A percentile compares a stretch with the other conserved stretches of the same genome.
Conservation (phyloP, 2,797 vertebrate genomes). For the Moxostoma hubbsi region DNA sequence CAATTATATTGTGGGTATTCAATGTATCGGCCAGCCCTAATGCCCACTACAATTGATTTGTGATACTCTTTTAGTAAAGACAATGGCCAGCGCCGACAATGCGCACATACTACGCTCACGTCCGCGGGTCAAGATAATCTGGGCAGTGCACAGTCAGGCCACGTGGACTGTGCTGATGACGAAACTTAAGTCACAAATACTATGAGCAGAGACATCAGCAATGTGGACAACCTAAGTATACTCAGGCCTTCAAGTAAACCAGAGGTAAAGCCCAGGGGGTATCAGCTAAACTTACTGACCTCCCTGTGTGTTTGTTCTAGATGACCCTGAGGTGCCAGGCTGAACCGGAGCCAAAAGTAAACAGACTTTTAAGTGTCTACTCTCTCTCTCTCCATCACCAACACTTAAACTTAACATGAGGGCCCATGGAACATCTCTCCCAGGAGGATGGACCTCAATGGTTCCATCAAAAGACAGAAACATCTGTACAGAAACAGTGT, state of each 20-base stretch:
- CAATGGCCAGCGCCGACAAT: too few relatives aligned
- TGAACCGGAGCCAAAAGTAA: conserved; percentile 1
- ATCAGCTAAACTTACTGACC: conserved; percentile 36
- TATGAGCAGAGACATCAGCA: too few relatives aligned
- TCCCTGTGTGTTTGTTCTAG: conserved; percentile 46
- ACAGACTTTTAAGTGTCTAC: conserved; percentile 22
- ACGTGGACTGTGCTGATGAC: too few relatives aligned
- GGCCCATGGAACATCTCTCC: conserved; percentile 5
- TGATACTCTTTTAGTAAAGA: too few relatives aligned
- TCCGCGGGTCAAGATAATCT: too few relatives aligned
- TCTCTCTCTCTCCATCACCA: background rate
- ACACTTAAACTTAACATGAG: conserved; percentile 3
- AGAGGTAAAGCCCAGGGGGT: conserved; percentile 19
- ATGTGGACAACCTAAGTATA: too few relatives aligned
- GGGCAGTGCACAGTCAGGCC: too few relatives aligned
- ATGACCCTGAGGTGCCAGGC: conserved; percentile 25
- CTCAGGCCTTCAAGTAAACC: conserved; percentile 3
- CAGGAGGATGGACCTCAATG: background rate
- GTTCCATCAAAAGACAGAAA: conserved; percentile 1
- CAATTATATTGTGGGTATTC: too few relatives aligned
- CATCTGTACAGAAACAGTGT: background rate
- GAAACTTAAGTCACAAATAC: too few relatives aligned
- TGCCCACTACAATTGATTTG: too few relatives aligned
- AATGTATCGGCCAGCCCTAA: too few relatives aligned
- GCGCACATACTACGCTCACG: too few relatives aligned